Evolutionary conservation across 2,113 vertebrate species (phyloP).

Genomic region (Cryptomyrus ogoouensis): DNA sequence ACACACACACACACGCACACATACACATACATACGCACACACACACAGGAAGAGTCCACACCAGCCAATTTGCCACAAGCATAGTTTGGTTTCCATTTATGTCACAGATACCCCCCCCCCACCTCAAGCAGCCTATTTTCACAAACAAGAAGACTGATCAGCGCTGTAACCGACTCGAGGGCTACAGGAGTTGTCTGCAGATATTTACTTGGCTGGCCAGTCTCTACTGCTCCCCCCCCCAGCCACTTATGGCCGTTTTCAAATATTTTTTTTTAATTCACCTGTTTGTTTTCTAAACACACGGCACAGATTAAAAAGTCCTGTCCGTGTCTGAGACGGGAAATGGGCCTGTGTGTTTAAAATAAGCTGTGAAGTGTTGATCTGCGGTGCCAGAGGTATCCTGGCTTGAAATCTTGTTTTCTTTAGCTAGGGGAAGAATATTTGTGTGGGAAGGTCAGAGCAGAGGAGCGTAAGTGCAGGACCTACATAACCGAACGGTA

Average conservation of each 20-base stretch:
- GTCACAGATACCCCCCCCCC: neutral
- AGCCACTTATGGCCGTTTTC: neutral
- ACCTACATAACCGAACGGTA: neutral
- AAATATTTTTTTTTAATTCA: neutral
- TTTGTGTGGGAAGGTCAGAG: neutral
- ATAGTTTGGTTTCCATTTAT: neutral
- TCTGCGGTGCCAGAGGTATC: neutral
- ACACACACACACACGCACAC: too few relatives aligned
- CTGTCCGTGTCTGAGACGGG: neutral
- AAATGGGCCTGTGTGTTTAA: neutral
- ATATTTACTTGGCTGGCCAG: neutral
- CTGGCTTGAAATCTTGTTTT: neutral
- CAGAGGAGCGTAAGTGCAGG: neutral
- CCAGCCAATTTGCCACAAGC: too few relatives aligned
- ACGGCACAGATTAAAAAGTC: neutral
- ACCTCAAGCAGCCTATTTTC: neutral
- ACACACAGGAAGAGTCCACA: too few relatives aligned
- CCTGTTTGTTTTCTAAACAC: neutral
- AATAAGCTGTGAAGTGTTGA: neutral
- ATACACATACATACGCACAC: too few relatives aligned
- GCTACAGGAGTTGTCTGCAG: neutral
- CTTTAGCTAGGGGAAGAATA: neutral
- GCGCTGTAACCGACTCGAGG: neutral
- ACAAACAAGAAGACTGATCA: neutral
- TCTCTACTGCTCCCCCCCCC: neutral